Evolutionary conservation across 2,888 invertebrate genomes (phyloP), one percentile per base, ranked within the genome.

Genomic region (Eilema depressum): DNA sequence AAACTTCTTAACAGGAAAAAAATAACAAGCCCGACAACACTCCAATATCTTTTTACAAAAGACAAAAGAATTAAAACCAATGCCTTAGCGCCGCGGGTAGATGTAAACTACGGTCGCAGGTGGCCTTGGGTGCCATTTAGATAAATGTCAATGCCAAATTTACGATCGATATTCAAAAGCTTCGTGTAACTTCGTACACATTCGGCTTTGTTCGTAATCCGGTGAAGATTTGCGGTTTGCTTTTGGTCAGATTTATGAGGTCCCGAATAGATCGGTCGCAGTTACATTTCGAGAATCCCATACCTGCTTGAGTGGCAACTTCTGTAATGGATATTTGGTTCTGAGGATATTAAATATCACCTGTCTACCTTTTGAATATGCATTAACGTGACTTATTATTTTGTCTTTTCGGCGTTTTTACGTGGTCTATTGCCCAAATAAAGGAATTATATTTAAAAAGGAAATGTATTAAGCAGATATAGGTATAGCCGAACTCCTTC

Each of bases 101-200:
- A 78, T 76, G 74, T 77, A 75, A 74, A 77, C 77, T 70, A 76
- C 64, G 75, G 76, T 70, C 73, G 66, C 82, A 75, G 75, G 75
- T 79, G 81, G 71, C 85, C 85, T 83, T 83, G 80, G 75, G 73
- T 59, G 60, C 75, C 65, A 73, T 80, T 79, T 77, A 78, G 80
- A 82, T 84, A 83, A 84, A 83, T 80, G 82, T 82, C 79, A 79
- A 78, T 77, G 80, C 70, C 71, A 63, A 74, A 77, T 80, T 79
- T 79, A 77, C 79, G 75, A 70, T 76, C 66, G 57, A 80, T 76
- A 66, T 78, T 75, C 78, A 68, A 70, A 64, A 80, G 75, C 73
- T 80, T 80, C 71, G 70, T 59, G 59, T 69, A 69, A 69, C 28
- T 64, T 28, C 81, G 76, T 68, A 67, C 71, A 70, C 75, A 74